Conservation (phyloP, 2,888 invertebrate species). For the Dynastes tityus region DNA sequence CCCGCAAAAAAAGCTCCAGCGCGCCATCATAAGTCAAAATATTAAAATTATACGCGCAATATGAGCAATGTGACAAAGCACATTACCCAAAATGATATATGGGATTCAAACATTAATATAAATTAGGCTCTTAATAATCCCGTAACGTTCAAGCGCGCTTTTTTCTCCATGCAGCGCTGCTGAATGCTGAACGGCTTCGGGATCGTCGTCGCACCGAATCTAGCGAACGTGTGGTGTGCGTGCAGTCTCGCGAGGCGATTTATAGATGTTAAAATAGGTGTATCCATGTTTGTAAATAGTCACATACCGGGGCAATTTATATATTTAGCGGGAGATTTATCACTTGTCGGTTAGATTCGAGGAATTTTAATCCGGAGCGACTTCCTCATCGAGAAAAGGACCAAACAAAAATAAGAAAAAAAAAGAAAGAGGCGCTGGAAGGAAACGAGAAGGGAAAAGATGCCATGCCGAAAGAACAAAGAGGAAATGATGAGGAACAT, state of each 20-base stretch:
- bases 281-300: slow-evolving; percentile 61
- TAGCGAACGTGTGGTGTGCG: slow-evolving; percentile 7
- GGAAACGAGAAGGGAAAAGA: not conserved
- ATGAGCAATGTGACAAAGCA: slow-evolving; percentile 47
- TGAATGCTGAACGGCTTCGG: not conserved
- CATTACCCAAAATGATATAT: slow-evolving; percentile 49
- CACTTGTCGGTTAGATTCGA: slow-evolving; percentile 66
- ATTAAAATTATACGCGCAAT: slow-evolving; percentile 45
- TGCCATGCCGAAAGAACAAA: slow-evolving; percentile 20
- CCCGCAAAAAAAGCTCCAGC: slow-evolving; percentile 31
- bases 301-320: slow-evolving; percentile 69
- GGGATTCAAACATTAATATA: slow-evolving; percentile 51
- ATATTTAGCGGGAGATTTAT: slow-evolving; percentile 70
- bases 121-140: slow-evolving; percentile 53
- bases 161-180: not conserved
- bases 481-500: slow-evolving; percentile 28
- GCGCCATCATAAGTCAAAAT: slow-evolving; percentile 30
- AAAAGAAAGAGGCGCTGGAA: not conserved
- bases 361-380: slow-evolving; percentile 68
- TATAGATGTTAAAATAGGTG: slow-evolving; percentile 59
- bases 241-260: slow-evolving; percentile 51
- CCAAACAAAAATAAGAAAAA: slow-evolving; percentile 15
- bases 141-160: slow-evolving; percentile 19
- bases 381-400: slow-evolving; percentile 62
- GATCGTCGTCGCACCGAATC: not conserved